Percentiles rank a stretch among this genome's conserved stretches.
phyloP scores from a whole-genome alignment of 2,113 vertebrate species.

The Chinchilla lanigera region DNA sequence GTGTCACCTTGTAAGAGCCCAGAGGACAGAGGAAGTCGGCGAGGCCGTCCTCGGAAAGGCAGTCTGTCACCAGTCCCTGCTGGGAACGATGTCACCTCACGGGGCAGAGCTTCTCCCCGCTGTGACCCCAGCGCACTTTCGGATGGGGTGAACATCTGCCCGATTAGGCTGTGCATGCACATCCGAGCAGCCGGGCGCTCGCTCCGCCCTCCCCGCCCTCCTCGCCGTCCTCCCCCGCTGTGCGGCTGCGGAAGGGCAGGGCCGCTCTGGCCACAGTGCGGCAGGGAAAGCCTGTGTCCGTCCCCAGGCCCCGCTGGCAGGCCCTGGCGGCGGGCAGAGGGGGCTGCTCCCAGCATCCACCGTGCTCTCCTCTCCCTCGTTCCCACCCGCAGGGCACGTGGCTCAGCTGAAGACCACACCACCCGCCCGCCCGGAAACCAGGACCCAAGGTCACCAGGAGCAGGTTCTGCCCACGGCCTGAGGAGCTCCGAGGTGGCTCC shows the following conservation, averaged over 20 bases:
- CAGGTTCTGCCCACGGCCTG: not conserved
- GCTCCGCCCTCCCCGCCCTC: not conserved
- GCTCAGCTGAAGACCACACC: not conserved
- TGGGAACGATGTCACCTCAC: not conserved
- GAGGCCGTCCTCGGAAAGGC: not conserved
- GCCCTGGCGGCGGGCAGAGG: not conserved
- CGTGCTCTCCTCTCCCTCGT: not conserved
- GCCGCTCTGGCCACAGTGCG: not conserved
- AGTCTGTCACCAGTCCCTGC: not conserved
- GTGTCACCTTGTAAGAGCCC: not conserved
- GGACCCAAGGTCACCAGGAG: not conserved
- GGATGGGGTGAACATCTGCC: not conserved
- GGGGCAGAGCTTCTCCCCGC: not conserved
- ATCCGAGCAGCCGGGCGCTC: not conserved
- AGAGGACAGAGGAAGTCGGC: rapidly evolving
- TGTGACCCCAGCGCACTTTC: not conserved
- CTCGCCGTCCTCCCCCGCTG: not conserved
- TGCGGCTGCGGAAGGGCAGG: not conserved
- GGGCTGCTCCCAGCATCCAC: not conserved
- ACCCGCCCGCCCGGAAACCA: rapidly evolving
- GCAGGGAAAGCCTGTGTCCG: not conserved
- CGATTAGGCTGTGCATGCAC: not conserved
- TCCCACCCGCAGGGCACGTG: not conserved
- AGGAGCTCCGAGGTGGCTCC: no score
- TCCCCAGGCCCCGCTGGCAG: not conserved